Conservation (phyloP, 2,888 invertebrate species). For the Fabriciana adippe region DNA sequence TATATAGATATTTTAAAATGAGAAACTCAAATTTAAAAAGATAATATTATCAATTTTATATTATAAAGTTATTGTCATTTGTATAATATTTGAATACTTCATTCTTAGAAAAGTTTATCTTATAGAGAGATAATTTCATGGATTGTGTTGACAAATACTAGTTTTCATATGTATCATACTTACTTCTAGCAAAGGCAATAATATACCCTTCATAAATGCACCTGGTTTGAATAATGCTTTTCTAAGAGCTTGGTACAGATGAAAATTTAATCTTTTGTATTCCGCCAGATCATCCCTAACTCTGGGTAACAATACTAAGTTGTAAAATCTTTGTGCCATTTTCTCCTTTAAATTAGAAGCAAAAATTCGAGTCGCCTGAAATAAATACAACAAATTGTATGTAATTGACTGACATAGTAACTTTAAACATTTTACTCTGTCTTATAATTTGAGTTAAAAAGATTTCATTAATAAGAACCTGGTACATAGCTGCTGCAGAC, state of each 20-base stretch:
- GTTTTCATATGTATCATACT: slow-evolving; percentile 34
- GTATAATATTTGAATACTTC: no score
- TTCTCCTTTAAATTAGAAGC: slow-evolving; percentile 97
- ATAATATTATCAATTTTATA: no score
- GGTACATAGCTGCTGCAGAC: slow-evolving; percentile 99
- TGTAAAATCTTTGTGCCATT: slow-evolving; percentile 98
- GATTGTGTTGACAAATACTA: no score
- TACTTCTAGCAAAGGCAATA: slow-evolving; percentile 87
- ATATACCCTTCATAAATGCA: slow-evolving; percentile 97
- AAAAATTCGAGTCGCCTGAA: slow-evolving; percentile 94
- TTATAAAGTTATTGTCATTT: no score
- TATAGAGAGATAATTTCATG: no score
- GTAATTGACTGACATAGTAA: no score
- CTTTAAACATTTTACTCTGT: no score
- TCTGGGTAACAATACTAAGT: slow-evolving; percentile 94
- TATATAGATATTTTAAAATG: not conserved
- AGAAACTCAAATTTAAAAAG: no score
- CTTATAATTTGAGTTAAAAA: not conserved
- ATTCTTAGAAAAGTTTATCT: no score
- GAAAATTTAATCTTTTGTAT: slow-evolving; percentile 97
- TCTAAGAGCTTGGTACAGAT: slow-evolving; percentile 95
- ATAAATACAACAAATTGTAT: slow-evolving; percentile 32
- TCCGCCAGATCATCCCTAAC: slow-evolving; percentile 97
- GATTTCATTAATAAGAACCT: slow-evolving; percentile 58
- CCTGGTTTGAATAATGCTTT: slow-evolving; percentile 98